These are phyloP conservation scores for Drosophila pseudotakahashii DNA, from an alignment of 2,888 invertebrate species.

Conservation along the genomic window DNA sequence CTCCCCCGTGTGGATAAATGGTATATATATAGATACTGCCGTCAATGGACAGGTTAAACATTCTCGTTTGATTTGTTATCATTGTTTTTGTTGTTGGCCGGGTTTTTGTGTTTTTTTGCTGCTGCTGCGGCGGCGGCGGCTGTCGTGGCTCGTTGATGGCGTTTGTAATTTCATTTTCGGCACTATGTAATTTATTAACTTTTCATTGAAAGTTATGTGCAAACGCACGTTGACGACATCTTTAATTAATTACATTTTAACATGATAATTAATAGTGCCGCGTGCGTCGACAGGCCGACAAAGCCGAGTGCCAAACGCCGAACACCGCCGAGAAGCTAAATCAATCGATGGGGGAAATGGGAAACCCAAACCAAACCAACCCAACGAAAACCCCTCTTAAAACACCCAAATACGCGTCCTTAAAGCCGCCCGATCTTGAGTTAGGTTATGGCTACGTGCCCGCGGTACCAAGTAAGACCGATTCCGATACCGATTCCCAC, in stretches of 20 bases:
- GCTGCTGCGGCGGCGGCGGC: slow-evolving; percentile 31
- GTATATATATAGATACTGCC: slow-evolving; percentile 12
- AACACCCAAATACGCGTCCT: background rate
- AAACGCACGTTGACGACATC: slow-evolving; percentile 68
- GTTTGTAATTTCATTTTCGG: slow-evolving; percentile 76
- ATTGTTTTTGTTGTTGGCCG: background rate
- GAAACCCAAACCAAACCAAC: too few relatives aligned
- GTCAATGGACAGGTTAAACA: slow-evolving; percentile 45
- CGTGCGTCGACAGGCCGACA: slow-evolving; percentile 52
- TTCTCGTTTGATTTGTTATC: slow-evolving; percentile 74
- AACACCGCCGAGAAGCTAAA: slow-evolving; percentile 14
- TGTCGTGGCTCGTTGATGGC: slow-evolving; percentile 67
- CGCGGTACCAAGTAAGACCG: slow-evolving; percentile 6
- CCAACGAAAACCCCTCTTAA: too few relatives aligned
- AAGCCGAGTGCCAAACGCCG: slow-evolving; percentile 7
- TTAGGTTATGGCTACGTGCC: slow-evolving; percentile 32
- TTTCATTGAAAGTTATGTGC: slow-evolving; percentile 79
- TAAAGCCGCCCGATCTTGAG: slow-evolving; percentile 18
- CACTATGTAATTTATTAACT: slow-evolving; percentile 77
- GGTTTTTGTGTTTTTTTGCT: slow-evolving; percentile 30
- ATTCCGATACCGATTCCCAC: too few relatives aligned
- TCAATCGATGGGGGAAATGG: slow-evolving; percentile 23
- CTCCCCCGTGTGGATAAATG: too few relatives aligned
- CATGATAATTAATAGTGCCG: slow-evolving; percentile 75
- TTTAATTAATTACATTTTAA: slow-evolving; percentile 79